phyloP scores from a whole-genome alignment of 2,113 vertebrate species.

The Tachysurus vachellii region DNA sequence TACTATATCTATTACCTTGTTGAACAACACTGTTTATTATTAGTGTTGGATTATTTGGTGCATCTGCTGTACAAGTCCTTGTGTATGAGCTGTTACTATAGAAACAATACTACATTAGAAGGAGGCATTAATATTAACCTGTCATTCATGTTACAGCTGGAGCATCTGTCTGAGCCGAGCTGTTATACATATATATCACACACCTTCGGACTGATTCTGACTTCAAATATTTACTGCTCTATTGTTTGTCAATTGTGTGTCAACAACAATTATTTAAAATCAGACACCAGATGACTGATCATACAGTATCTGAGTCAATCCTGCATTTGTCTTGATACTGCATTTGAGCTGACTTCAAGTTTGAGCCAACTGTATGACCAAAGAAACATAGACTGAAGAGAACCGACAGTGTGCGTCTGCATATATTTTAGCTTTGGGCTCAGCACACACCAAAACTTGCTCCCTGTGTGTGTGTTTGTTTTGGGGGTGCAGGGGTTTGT shows the following conservation, averaged over 20 bases:
- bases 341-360: not conserved
- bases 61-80: not conserved
- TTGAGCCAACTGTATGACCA: not conserved
- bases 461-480: not conserved
- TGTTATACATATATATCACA: not conserved
- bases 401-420: not conserved
- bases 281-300: not conserved
- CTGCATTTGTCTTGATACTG: not conserved
- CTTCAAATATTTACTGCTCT: not conserved
- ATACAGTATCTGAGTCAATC: not conserved
- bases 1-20: not conserved
- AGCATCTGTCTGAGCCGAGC: not conserved
- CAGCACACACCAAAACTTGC: slow-evolving; percentile 1
- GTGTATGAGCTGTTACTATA: not conserved
- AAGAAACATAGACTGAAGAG: not conserved
- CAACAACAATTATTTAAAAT: too few relatives aligned
- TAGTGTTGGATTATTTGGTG: not conserved
- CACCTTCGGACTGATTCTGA: not conserved
- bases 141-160: not conserved
- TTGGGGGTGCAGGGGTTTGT: not conserved
- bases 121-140: not conserved
- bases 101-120: not conserved
- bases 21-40: not conserved
- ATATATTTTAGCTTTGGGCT: slow-evolving; percentile 3
- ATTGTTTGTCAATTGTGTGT: not conserved